Evolutionary conservation across 2,888 invertebrate species (phyloP), one percentile per base, ranked within the genome.

Genomic region (Drosophila kuntzei): DNA sequence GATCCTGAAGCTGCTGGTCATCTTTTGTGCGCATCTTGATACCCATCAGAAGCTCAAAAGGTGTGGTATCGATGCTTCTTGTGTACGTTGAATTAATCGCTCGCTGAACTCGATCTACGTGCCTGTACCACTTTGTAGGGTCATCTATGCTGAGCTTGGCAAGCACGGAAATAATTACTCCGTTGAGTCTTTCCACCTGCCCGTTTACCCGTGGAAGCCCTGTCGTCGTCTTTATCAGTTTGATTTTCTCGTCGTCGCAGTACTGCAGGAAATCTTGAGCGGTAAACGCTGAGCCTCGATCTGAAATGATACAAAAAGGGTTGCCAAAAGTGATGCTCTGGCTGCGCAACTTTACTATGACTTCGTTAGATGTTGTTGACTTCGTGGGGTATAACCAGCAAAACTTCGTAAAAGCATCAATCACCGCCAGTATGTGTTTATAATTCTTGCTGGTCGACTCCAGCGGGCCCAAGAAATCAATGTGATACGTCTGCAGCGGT

Each of bases 391-490:
- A 36, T 27, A 91, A 12, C 90, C 92, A 91, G 1, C 76, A 79
- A 77, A 91, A 91, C 53, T 91, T 92, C 0, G 90, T 90, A 41
- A 90, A 91, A 0, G 69, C 85, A 68, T 92, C 91, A 0, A 91
- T 62, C 0, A 91, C 71, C 0, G 89, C 89, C 0, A 92, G 77
- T 0, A 92, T 87, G 20, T 80, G 75, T 0, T 73, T 74, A 16
- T 77, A 80, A 2, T 69, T 47, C 34, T 75, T 76, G n/a, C n/a
- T n/a, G n/a, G n/a, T n/a, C n/a, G n/a, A n/a, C 0, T 83, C 72
- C 12, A 90, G 34, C 0, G 90, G 91, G 8, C 91, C 91, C 0
- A 92, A 41, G 49, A 91, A 92, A n/a, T n/a, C n/a, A n/a, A n/a
- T n/a, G n/a, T n/a, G n/a, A n/a, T n/a, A n/a, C n/a, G n/a, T n/a